Base-by-base conservation (phyloP, 2,113 vertebrate species). In the Gambusia holbrooki region DNA sequence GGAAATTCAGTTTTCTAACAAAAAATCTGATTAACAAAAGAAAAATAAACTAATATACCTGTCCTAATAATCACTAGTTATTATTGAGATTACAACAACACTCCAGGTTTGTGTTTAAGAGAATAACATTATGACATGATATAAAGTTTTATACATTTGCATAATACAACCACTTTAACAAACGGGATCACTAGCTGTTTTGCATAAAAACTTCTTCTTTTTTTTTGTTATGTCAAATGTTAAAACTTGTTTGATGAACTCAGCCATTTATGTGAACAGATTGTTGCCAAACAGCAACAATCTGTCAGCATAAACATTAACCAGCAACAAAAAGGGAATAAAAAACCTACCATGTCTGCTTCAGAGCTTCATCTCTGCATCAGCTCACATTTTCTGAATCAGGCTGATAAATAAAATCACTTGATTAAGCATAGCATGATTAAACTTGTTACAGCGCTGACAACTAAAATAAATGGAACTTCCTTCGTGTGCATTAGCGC, bases 401-500 rank as follows among this genome's bases (percentile, higher is more conserved):
- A 65, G 42, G 54, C 28, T 14, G 28, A 29, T 66, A 73, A 88
- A 76, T 58, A 73, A 45, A 80, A 69, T 62, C 7, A 33, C 15
- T 27, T 35, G 67, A 77, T 80, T 33, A 81, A 74, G 25, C 35
- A 40, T 37, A 27, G 64, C 33, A 40, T 40, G 33, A 54, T 74
- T 80, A 78, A 90, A 77, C 82, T 63, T 65, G 87, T 90, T 86
- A 83, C 15, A 2, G 64, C 71, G 30, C 0, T 73, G 69, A 82
- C 80, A 81, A 68, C 27, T 79, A 67, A 66, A 69, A 40, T 64
- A 66, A 90, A 84, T 70, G 62, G 40, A 78, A 77, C n/a, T 70
- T 82, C 60, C 85, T 74, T 74, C 74, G 62, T 54, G 69, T 81
- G 79, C 79, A 87, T 87, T 85, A 82, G 69, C 10, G 27, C 48